These are phyloP conservation scores for Lycocorax pyrrhopterus DNA, from an alignment of 2,113 vertebrate species.

Conservation along the genomic window DNA sequence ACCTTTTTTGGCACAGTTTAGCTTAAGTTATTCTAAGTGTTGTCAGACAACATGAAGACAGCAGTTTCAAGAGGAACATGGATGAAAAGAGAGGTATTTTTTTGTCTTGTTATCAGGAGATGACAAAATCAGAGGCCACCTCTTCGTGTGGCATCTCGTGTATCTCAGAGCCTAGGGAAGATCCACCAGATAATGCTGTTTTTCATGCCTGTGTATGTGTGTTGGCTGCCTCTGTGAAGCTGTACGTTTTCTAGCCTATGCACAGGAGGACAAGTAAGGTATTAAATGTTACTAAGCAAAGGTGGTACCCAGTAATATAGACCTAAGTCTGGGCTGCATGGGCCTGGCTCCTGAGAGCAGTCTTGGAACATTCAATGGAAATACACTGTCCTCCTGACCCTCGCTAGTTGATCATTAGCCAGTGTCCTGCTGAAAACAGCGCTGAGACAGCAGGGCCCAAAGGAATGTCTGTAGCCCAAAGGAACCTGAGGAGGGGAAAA, in stretches of 20 bases:
- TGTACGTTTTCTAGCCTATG: neutral
- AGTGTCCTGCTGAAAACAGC: neutral
- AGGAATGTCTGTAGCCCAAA: neutral
- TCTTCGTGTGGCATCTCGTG: neutral
- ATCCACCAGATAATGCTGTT: neutral
- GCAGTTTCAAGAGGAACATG: neutral
- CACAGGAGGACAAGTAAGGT: neutral
- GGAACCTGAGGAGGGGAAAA: neutral
- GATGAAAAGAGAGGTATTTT: neutral
- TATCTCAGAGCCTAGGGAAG: neutral
- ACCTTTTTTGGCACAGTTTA: neutral
- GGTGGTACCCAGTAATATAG: neutral
- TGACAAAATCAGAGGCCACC: neutral
- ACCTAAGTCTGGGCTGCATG: neutral
- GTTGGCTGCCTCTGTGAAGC: neutral
- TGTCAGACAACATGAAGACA: neutral
- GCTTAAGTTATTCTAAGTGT: neutral
- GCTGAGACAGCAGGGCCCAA: neutral
- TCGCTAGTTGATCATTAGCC: neutral
- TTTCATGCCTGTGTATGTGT: fast-evolving
- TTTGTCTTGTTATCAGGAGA: neutral
- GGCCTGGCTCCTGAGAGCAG: neutral
- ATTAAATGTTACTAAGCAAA: neutral
- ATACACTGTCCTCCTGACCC: neutral
- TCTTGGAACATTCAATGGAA: neutral